A percentile compares a stretch with the other conserved stretches of the same genome.
Conservation (phyloP, 2,113 vertebrate genomes). For the Dasyornis broadbenti region DNA sequence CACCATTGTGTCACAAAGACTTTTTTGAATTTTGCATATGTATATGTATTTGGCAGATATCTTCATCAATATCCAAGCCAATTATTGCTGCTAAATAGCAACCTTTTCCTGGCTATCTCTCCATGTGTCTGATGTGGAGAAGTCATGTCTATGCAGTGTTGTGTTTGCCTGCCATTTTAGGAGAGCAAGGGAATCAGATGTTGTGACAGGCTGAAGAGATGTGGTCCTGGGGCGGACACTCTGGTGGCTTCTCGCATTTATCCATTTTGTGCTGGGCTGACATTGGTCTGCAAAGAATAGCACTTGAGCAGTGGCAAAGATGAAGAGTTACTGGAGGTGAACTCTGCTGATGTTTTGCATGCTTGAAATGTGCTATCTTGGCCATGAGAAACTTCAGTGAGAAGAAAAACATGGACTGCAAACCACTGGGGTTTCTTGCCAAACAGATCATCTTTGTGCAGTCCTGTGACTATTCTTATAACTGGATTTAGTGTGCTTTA, state of each 20-base stretch:
- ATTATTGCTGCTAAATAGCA: background rate
- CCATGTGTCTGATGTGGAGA: background rate
- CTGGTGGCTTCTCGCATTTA: background rate
- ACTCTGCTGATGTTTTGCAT: background rate
- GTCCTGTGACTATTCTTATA: background rate
- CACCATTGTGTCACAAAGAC: background rate
- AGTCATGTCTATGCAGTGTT: background rate
- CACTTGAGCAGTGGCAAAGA: background rate
- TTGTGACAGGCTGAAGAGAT: background rate
- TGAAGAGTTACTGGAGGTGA: background rate
- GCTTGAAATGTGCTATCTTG: background rate
- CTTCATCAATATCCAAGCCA: background rate
- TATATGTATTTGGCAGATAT: accelerated
- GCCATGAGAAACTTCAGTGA: background rate
- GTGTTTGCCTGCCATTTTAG: background rate
- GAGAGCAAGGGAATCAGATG: background rate
- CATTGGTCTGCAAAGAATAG: background rate
- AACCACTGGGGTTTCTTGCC: background rate
- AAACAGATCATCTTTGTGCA: background rate
- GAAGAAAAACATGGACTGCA: background rate
- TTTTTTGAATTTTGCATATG: background rate
- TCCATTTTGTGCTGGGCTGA: background rate
- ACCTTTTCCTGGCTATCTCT: background rate
- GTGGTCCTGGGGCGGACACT: background rate
- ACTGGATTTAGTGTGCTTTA: background rate